A percentile compares a stretch with the other conserved stretches of the same genome.
phyloP scores from a whole-genome alignment of 2,797 vertebrate species.

The Arctocebus calabarensis region DNA sequence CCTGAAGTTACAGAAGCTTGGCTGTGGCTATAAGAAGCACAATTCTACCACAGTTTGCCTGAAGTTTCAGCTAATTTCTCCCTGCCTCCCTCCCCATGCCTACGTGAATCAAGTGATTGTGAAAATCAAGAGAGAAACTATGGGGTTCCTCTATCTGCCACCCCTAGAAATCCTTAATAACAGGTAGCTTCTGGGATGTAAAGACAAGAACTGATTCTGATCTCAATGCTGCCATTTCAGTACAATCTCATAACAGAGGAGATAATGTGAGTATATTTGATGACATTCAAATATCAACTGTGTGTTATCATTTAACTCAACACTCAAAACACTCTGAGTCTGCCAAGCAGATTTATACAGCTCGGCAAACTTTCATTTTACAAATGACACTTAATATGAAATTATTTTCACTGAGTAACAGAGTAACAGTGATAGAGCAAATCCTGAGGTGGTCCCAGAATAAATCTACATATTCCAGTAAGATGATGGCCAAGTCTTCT shows the following conservation, averaged over 20 bases:
- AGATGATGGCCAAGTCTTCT: background rate
- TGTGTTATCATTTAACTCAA: slow-evolving; percentile 59
- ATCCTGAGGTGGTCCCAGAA: background rate
- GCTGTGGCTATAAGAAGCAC: rapidly evolving
- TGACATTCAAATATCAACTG: slow-evolving; percentile 67
- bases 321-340: slow-evolving; percentile 45
- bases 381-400: slow-evolving; percentile 63
- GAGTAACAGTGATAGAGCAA: background rate
- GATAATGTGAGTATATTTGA: slow-evolving; percentile 21
- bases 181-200: background rate
- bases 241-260: background rate
- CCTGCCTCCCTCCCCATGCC: rapidly evolving
- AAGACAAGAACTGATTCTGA: background rate
- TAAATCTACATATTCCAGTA: background rate
- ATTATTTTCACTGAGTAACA: slow-evolving; percentile 56
- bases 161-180: background rate
- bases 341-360: slow-evolving; percentile 45
- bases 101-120: rapidly evolving
- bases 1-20: rapidly evolving
- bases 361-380: slow-evolving; percentile 62
- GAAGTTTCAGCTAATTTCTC: rapidly evolving
- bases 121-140: background rate
- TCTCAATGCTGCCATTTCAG: background rate
- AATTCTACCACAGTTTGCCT: rapidly evolving
- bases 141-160: background rate